Conservation (phyloP, 2,888 invertebrate species). For the Noctua comes region DNA sequence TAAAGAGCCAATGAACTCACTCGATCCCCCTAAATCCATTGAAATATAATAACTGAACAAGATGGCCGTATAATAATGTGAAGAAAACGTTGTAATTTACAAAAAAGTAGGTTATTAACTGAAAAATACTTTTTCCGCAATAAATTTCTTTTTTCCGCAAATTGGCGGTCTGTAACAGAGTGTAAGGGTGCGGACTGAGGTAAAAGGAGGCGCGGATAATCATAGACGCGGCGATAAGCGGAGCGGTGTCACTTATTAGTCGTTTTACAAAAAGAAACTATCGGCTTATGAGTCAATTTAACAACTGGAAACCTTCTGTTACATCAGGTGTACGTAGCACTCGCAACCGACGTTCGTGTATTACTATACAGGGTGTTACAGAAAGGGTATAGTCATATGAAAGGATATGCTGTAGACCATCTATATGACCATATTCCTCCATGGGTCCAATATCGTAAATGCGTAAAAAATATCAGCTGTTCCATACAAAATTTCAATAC, state of each 20-base stretch:
- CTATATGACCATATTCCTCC: too few relatives aligned
- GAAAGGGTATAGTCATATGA: too few relatives aligned
- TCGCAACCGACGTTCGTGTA: too few relatives aligned
- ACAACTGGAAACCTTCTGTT: not conserved
- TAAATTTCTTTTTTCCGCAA: slow-evolving; percentile 36
- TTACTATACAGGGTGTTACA: too few relatives aligned
- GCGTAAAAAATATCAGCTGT: too few relatives aligned
- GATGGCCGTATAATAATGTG: slow-evolving; percentile 13
- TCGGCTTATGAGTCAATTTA: not conserved
- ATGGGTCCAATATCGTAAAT: too few relatives aligned
- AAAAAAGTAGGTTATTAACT: slow-evolving; percentile 39
- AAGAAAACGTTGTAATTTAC: slow-evolving; percentile 25
- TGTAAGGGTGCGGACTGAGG: not conserved
- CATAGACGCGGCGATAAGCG: not conserved
- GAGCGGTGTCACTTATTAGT: not conserved
- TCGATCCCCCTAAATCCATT: slow-evolving; percentile 9
- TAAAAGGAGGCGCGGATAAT: not conserved
- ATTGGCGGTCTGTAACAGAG: slow-evolving; percentile 33
- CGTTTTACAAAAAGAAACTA: not conserved
- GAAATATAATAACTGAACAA: slow-evolving; percentile 16
- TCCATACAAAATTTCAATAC: too few relatives aligned
- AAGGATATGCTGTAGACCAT: too few relatives aligned
- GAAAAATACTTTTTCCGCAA: slow-evolving; percentile 24
- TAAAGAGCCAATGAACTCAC: slow-evolving; percentile 10
- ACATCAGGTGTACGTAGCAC: too few relatives aligned